These are phyloP conservation scores for Phthorimaea operculella DNA, from an alignment of 1,140 invertebrate species.

Conservation along the genomic window DNA sequence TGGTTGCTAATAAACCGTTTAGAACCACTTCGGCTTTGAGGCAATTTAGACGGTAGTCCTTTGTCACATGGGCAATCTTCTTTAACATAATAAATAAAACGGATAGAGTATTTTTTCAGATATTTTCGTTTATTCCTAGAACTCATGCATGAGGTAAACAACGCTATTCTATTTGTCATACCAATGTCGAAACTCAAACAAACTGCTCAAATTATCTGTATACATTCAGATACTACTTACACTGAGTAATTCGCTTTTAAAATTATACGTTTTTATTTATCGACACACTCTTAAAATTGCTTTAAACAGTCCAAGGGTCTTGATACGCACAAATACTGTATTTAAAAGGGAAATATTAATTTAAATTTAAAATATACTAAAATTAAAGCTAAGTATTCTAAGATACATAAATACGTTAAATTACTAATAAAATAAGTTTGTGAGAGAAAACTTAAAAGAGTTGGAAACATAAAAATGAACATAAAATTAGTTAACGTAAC, in stretches of 20 bases:
- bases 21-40: too few relatives aligned
- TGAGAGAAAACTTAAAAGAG: constrained; percentile 39
- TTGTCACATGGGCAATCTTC: too few relatives aligned
- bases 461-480: constrained; percentile 42
- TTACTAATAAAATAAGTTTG: constrained; percentile 29
- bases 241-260: constrained; percentile 9
- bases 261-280: not conserved
- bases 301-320: constrained; percentile 38
- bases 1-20: too few relatives aligned
- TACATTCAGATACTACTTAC: constrained; percentile 22
- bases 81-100: not conserved
- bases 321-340: constrained; percentile 36
- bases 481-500: constrained; percentile 65
- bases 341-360: constrained; percentile 30
- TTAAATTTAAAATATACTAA: constrained; percentile 45
- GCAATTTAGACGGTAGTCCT: too few relatives aligned
- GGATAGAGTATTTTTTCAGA: constrained; percentile 9
- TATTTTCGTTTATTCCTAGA: constrained; percentile 65
- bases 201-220: constrained; percentile 11
- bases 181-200: constrained; percentile 24
- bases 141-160: constrained; percentile 68
- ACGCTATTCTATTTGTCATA: constrained; percentile 54
- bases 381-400: constrained; percentile 58
- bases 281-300: not conserved
- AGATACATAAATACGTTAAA: constrained; percentile 61